Percentiles rank a stretch among this genome's conserved stretches.
phyloP scores from a whole-genome alignment of 1,140 invertebrate species.

The Zophobas morio region DNA sequence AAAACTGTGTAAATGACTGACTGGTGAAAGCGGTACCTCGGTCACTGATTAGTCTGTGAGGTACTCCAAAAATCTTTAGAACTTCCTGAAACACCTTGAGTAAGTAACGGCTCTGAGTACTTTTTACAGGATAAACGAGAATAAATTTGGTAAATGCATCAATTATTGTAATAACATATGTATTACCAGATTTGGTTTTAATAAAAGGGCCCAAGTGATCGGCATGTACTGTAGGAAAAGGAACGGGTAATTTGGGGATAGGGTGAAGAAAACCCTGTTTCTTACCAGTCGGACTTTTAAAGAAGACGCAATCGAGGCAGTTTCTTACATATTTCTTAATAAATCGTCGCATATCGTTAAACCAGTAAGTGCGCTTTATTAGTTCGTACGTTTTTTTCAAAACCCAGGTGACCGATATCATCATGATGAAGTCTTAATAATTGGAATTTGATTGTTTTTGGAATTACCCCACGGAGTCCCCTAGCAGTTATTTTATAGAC shows the following conservation, averaged over 20 bases:
- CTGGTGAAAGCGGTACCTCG: conserved; percentile 57
- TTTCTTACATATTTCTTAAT: conserved; percentile 44
- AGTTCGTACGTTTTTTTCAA: conserved; percentile 2
- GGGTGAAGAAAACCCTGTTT: conserved; percentile 35
- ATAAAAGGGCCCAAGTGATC: conserved; percentile 47
- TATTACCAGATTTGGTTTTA: conserved; percentile 15
- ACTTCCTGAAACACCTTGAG: conserved; percentile 43
- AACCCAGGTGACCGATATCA: conserved; percentile 40
- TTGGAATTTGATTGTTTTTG: conserved; percentile 11
- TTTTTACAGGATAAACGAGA: conserved; percentile 54
- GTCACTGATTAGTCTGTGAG: conserved; percentile 57
- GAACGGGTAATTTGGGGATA: conserved; percentile 38
- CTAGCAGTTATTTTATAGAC: conserved; percentile 22
- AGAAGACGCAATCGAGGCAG: conserved; percentile 44
- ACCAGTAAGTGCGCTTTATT: conserved; percentile 45
- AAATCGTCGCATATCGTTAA: conserved; percentile 41
- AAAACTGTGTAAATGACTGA: conserved; percentile 55
- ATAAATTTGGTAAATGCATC: conserved; percentile 52
- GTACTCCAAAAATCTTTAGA: conserved; percentile 54
- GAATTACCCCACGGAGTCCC: conserved; percentile 16
- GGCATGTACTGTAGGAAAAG: neutral
- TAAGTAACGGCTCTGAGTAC: conserved; percentile 54
- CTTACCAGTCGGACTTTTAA: conserved; percentile 20
- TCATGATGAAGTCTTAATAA: conserved; percentile 47
- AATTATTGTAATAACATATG: conserved; percentile 33